phyloP scores from a whole-genome alignment of 2,888 invertebrate species.

The Ochropleura plecta region DNA sequence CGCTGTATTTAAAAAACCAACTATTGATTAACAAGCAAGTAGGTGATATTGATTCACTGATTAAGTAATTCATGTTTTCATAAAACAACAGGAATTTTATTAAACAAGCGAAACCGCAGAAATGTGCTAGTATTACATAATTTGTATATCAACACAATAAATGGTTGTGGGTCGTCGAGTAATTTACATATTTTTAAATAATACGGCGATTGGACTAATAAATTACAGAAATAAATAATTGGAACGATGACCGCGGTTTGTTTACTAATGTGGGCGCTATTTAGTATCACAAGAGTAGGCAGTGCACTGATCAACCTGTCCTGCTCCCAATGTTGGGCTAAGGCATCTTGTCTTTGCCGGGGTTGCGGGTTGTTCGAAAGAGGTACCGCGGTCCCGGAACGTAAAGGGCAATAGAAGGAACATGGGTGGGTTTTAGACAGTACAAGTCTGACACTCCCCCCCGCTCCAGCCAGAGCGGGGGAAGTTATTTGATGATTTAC shows the following conservation, averaged over 20 bases:
- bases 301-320: not conserved
- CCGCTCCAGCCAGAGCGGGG: too few species aligned
- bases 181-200: conserved; percentile 57
- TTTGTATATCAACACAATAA: conserved; percentile 1
- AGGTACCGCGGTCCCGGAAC: too few species aligned
- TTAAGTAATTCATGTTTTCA: not conserved
- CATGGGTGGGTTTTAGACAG: too few species aligned
- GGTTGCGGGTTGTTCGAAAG: too few species aligned
- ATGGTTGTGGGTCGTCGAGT: conserved; percentile 10
- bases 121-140: conserved; percentile 11
- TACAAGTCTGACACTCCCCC: too few species aligned
- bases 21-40: not conserved
- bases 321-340: too few species aligned
- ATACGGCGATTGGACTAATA: conserved; percentile 34
- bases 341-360: not conserved
- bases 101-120: conserved; percentile 17
- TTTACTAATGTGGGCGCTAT: conserved; percentile 30
- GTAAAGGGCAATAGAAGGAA: too few species aligned
- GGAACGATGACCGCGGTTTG: conserved; percentile 34
- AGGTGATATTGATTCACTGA: not conserved
- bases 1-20: not conserved
- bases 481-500: too few species aligned
- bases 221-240: conserved; percentile 36
- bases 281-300: not conserved
- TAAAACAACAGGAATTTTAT: not conserved